Percentiles rank a stretch among this genome's conserved stretches.
Evolutionary conservation across 2,797 vertebrate species (phyloP).

Genomic region (Anabacerthia variegaticeps): DNA sequence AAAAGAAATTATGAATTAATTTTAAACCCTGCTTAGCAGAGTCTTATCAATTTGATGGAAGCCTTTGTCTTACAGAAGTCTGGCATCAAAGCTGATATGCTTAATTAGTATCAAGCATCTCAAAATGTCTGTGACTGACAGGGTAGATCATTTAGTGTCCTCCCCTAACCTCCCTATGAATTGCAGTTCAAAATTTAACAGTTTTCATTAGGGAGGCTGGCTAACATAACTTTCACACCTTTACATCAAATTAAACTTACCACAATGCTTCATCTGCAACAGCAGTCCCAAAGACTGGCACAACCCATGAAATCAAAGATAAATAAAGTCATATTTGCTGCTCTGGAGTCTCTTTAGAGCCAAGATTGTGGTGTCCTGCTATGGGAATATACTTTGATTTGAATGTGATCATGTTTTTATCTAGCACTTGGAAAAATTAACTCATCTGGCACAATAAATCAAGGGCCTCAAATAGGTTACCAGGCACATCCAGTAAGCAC

Average conservation of each 20-base stretch:
- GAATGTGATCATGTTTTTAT: neutral
- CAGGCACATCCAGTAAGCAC: neutral
- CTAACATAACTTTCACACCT: conserved; percentile 45
- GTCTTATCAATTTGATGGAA: conserved; percentile 81
- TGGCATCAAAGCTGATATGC: conserved; percentile 73
- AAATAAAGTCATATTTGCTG: neutral
- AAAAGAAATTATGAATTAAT: conserved; percentile 84
- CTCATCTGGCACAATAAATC: neutral
- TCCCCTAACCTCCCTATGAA: neutral
- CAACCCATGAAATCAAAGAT: neutral
- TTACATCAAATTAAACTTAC: conserved; percentile 45
- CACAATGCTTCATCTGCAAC: neutral
- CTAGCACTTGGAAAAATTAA: neutral
- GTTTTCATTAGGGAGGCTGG: conserved; percentile 44
- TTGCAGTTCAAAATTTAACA: conserved; percentile 54
- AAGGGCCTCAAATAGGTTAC: neutral
- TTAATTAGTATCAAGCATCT: conserved; percentile 79
- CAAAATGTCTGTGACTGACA: conserved; percentile 74
- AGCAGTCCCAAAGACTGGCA: neutral
- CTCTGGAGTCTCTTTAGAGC: neutral
- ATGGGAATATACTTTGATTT: neutral
- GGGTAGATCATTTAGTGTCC: conserved; percentile 62
- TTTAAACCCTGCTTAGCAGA: conserved; percentile 78
- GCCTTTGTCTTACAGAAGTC: conserved; percentile 78
- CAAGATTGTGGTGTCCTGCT: neutral